These are phyloP conservation scores for Syngnathus floridae DNA, from an alignment of 2,113 vertebrate genomes.

Conservation along the genomic window DNA sequence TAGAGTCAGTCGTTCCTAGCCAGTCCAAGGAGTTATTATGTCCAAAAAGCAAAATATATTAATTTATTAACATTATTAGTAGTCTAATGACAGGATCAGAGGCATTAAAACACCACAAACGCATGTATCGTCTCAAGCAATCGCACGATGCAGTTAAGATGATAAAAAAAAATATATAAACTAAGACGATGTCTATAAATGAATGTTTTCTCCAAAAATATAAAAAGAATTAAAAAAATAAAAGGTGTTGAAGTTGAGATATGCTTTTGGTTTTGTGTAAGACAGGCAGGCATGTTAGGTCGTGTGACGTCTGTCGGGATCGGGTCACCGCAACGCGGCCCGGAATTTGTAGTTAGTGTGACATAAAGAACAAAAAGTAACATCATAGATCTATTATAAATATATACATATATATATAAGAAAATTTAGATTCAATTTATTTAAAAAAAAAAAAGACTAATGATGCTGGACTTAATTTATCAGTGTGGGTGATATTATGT, in stretches of 20 bases:
- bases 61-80: slow-evolving; percentile 42
- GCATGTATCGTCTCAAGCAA: slow-evolving; percentile 78
- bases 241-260: slow-evolving; percentile 20
- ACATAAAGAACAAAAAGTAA: slow-evolving; percentile 71
- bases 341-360: slow-evolving; percentile 71
- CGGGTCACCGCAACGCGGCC: slow-evolving; percentile 44
- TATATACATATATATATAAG: slow-evolving; percentile 50
- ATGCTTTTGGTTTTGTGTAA: slow-evolving; percentile 24
- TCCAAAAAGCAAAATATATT: slow-evolving; percentile 65
- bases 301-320: slow-evolving; percentile 68
- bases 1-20: slow-evolving; percentile 67
- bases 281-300: slow-evolving; percentile 76
- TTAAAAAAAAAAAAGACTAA: slow-evolving; percentile 61
- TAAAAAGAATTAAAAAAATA: slow-evolving; percentile 34
- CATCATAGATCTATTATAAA: slow-evolving; percentile 71
- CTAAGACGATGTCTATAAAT: slow-evolving; percentile 57
- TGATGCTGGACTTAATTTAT: slow-evolving; percentile 70
- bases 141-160: slow-evolving; percentile 71
- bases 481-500: slow-evolving; percentile 82
- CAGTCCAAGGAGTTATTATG: slow-evolving; percentile 65
- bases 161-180: slow-evolving; percentile 21
- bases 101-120: slow-evolving; percentile 71
- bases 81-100: slow-evolving; percentile 61
- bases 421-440: slow-evolving; percentile 38
- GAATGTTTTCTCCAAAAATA: slow-evolving; percentile 65